Evolutionary conservation across 37 sponge, comb jelly and placozoan species (phyloP).

Genomic region (Halichondria panicea): DNA sequence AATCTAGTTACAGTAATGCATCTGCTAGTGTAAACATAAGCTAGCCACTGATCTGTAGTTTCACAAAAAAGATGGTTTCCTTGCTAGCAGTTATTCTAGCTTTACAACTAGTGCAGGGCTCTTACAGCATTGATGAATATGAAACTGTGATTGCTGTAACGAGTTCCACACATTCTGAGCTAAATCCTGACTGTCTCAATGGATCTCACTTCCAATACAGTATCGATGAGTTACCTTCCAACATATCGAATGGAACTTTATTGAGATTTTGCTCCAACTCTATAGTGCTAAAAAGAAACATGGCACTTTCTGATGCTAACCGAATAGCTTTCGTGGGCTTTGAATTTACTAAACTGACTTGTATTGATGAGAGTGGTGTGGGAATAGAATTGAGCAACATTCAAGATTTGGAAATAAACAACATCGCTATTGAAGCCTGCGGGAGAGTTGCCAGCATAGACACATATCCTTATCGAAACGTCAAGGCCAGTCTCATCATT

Average conservation of each 20-base stretch:
- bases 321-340: constrained; percentile 1
- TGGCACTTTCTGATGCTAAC: neutral
- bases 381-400: neutral
- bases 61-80: too few species aligned
- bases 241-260: neutral
- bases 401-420: neutral
- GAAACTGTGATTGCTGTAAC: neutral
- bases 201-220: neutral
- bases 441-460: neutral
- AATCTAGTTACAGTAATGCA: too few species aligned
- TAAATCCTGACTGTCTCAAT: constrained; percentile 1
- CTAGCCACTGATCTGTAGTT: too few species aligned
- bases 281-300: neutral
- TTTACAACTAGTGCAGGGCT: too few species aligned
- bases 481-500: constrained; percentile 4
- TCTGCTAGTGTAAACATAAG: too few species aligned
- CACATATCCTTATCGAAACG: neutral
- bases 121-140: too few species aligned
- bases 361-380: neutral
- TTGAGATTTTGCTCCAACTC: neutral
- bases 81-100: too few species aligned
- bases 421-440: neutral
- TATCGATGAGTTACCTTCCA: neutral
- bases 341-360: neutral
- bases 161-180: too few species aligned